Base-by-base conservation (phyloP, 2,113 vertebrate species). In the Oostethus manadensis region DNA sequence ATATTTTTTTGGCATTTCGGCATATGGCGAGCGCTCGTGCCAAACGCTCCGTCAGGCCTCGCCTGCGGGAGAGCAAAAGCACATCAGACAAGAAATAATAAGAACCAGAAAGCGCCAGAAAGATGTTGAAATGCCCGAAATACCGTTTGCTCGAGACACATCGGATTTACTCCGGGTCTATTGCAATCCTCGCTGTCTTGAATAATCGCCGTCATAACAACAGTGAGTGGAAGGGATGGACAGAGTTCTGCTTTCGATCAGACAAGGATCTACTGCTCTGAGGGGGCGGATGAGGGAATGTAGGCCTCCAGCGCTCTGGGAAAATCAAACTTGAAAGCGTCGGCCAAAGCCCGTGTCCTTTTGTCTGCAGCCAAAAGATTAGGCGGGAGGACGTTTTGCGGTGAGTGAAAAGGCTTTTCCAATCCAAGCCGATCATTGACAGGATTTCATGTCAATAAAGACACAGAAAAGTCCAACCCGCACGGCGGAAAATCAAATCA, bases 21-120 rank as follows among this genome's bases (percentile, higher is more conserved):
- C 81, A 84, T 80, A 84, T 80, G 85, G 86, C 79, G 81, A 85
- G 85, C 78, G 87, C 87, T 87, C 74, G 86, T 85, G 80, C 85
- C 83, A 85, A 86, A 88, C 63, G 77, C 78, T 81, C 62, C 51
- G 76, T 76, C 79, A 57, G 56, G 66, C 71, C 62, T 68, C 62
- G 73, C 68, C 70, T 71, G 66, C 35, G 62, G 77, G 65, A 85
- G 83, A 77, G 80, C 62, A 69, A 76, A 76, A 70, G 40, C 62
- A 75, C 63, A 69, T 66, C 69, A 82, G 65, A 70, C 65, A 65
- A 76, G 50, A 69, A 76, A 73, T 73, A 83, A 77, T 65, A 76
- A 56, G 69, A 80, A 61, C 45, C 73, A 56, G 71, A 49, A 49
- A 68, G 76, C 70, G 66, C 74, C 66, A 78, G 75, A 56, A 71